phyloP scores from a whole-genome alignment of 2,113 vertebrate species.

The Ciconia boyciana region DNA sequence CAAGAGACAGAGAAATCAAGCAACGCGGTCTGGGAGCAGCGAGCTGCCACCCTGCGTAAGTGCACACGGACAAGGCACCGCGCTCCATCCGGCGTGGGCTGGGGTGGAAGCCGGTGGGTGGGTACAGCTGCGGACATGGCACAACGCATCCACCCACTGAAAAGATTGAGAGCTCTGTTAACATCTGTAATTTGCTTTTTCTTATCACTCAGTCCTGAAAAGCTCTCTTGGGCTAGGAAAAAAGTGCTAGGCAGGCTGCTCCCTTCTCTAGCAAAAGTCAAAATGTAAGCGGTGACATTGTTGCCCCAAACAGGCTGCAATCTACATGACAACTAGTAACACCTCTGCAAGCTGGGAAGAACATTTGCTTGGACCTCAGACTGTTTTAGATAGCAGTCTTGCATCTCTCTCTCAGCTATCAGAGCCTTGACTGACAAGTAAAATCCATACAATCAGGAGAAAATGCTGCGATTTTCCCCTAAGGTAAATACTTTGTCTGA shows the following conservation, averaged over 20 bases:
- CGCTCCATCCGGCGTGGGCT: fast-evolving
- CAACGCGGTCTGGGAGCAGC: fast-evolving
- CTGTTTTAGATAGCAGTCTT: background rate
- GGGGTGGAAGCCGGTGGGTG: background rate
- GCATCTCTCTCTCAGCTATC: background rate
- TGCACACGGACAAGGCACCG: fast-evolving
- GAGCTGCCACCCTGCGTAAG: background rate
- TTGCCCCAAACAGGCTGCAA: background rate
- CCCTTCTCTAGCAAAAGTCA: background rate
- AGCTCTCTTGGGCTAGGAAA: background rate
- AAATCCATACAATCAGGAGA: background rate
- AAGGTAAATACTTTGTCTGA: background rate
- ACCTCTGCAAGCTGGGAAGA: background rate
- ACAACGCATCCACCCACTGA: background rate
- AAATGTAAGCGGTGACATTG: background rate
- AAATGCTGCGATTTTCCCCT: background rate
- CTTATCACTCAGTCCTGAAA: background rate
- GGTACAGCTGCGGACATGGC: background rate
- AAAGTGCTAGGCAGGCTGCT: background rate
- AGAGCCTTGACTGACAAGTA: background rate
- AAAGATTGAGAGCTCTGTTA: background rate
- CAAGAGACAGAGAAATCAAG: background rate
- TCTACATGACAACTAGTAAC: background rate
- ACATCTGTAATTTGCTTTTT: background rate
- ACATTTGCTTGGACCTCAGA: background rate